Conservation (phyloP, 2,113 vertebrate genomes). For the Paratilapia polleni region DNA sequence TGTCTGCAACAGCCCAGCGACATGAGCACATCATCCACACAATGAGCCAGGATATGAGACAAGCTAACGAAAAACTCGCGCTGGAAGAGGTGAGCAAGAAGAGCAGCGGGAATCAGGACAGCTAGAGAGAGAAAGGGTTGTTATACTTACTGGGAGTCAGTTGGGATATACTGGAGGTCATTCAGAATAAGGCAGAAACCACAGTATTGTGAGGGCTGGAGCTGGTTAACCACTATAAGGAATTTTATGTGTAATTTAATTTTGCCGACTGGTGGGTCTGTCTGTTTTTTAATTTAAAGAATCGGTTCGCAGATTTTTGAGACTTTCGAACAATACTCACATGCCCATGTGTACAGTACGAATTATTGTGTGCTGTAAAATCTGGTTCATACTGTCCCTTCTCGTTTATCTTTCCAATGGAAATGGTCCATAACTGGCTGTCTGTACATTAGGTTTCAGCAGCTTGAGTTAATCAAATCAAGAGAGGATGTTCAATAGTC, state of each 20-base stretch:
- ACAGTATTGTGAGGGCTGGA: neutral
- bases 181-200: neutral
- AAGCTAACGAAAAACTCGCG: conserved; percentile 89
- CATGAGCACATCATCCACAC: conserved; percentile 94
- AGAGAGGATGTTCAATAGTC: neutral
- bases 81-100: conserved; percentile 85
- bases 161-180: neutral
- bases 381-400: neutral
- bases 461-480: neutral
- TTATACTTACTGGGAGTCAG: neutral
- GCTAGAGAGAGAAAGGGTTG: neutral
- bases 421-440: neutral
- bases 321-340: no score
- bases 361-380: neutral
- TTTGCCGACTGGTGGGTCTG: neutral
- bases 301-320: neutral
- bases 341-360: no score
- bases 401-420: neutral
- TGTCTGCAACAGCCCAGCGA: conserved; percentile 86
- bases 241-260: neutral
- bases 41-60: conserved; percentile 92
- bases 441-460: neutral
- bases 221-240: neutral
- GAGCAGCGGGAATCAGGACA: neutral
- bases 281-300: neutral